These are phyloP conservation scores for Hesperia comma DNA, from an alignment of 2,888 invertebrate genomes.

Conservation along the genomic window DNA sequence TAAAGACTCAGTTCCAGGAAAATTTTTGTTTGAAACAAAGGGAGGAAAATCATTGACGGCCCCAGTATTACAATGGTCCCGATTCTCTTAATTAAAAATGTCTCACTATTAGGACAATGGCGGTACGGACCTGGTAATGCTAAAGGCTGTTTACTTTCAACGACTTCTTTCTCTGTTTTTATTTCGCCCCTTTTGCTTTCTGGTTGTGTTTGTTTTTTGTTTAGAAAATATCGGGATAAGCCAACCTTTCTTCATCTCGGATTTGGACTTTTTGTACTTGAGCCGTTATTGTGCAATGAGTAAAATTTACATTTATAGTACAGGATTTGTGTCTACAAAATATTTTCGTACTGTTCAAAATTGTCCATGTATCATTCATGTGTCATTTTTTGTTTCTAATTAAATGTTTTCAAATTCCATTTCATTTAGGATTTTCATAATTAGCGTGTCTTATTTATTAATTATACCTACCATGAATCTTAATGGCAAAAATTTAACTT, in stretches of 20 bases:
- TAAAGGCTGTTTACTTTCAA: constrained; percentile 41
- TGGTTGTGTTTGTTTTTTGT: constrained; percentile 16
- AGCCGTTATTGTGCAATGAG: neutral
- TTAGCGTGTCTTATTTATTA: no score
- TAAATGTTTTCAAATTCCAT: no score
- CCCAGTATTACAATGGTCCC: constrained; percentile 57
- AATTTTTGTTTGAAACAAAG: constrained; percentile 54
- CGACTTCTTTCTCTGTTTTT: constrained; percentile 37
- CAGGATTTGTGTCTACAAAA: neutral
- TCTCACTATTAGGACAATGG: constrained; percentile 71
- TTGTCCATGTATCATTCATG: no score
- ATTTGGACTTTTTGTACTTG: constrained; percentile 30
- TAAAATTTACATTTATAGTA: neutral
- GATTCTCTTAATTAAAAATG: constrained; percentile 81
- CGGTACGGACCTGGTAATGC: constrained; percentile 25
- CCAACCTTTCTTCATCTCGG: constrained; percentile 21
- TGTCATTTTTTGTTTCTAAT: no score
- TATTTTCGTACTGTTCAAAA: no score
- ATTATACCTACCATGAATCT: no score
- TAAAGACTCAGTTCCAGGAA: neutral
- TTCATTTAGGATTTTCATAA: no score
- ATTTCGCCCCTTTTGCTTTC: constrained; percentile 27
- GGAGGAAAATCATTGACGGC: constrained; percentile 64
- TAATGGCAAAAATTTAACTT: no score
- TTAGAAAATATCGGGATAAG: constrained; percentile 30